Evolutionary conservation across 2,797 vertebrate species (phyloP).

Genomic region (Urocyon cinereoargenteus): DNA sequence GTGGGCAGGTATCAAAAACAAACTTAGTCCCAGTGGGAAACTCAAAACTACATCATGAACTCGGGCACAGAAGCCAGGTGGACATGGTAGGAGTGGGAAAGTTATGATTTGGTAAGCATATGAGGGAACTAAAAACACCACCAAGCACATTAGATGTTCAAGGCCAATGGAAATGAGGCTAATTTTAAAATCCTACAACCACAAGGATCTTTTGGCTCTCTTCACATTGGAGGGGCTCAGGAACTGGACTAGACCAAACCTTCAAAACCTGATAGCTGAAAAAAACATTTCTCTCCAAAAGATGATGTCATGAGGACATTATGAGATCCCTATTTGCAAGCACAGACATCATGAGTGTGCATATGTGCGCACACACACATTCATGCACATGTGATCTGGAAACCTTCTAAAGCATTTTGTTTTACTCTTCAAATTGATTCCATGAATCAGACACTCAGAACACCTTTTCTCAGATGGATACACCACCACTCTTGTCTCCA

Average conservation of each 20-base stretch:
- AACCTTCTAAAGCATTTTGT: conserved; percentile 36
- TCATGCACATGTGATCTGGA: neutral
- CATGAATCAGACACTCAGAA: neutral
- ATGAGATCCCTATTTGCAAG: neutral
- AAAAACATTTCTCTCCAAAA: conserved; percentile 34
- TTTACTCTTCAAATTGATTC: neutral
- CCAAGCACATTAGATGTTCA: neutral
- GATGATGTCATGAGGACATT: neutral
- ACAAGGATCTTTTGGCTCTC: neutral
- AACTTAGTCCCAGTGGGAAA: conserved; percentile 9
- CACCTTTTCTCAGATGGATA: neutral
- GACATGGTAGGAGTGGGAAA: neutral
- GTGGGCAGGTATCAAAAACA: neutral
- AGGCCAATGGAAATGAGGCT: neutral
- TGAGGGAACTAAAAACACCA: neutral
- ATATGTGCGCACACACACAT: neutral
- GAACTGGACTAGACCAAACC: neutral
- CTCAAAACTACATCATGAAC: neutral
- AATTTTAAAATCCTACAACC: neutral
- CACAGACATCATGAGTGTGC: neutral
- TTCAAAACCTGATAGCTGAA: neutral
- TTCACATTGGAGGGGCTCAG: neutral
- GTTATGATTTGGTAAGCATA: neutral
- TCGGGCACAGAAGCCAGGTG: neutral
- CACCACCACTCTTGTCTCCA: neutral